Conservation (phyloP, 2,113 vertebrate species). For the Phrynosoma platyrhinos region DNA sequence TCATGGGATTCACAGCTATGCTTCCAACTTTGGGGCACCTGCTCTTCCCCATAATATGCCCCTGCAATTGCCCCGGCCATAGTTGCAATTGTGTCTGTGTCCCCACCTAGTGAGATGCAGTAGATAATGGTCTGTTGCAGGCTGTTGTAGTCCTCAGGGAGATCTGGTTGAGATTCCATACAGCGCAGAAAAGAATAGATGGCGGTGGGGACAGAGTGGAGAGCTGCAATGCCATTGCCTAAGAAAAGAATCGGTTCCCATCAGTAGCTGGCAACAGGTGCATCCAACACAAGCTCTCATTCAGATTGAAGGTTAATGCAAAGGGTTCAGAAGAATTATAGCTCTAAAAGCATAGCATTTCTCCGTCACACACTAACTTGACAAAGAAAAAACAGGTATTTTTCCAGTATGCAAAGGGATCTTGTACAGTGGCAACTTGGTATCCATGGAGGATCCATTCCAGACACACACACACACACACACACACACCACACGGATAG, state of each 20-base stretch:
- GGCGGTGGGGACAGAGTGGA: conserved; percentile 96
- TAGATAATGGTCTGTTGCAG: conserved; percentile 94
- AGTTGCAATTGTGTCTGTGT: conserved; percentile 98
- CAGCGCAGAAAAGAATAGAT: conserved; percentile 97
- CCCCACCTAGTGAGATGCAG: conserved; percentile 94
- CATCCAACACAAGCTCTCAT: fast-evolving
- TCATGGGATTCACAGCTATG: conserved; percentile 90
- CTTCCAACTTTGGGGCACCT: conserved; percentile 88
- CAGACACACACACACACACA: no score
- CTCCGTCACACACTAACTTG: no score
- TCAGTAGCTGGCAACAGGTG: not conserved
- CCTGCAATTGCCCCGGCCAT: conserved; percentile 98
- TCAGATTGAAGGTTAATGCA: not conserved
- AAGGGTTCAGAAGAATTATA: not conserved
- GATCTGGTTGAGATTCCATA: conserved; percentile 86
- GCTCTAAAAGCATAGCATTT: no score
- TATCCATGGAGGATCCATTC: no score
- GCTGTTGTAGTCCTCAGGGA: conserved; percentile 86
- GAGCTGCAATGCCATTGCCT: conserved; percentile 95
- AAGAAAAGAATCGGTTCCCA: not conserved
- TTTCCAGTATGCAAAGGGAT: no score
- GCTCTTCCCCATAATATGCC: conserved; percentile 91
- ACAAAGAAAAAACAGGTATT: no score
- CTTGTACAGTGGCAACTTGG: no score
- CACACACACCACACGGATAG: no score